A percentile compares a stretch with the other conserved stretches of the same genome.
Evolutionary conservation across 2,113 vertebrate genomes (phyloP).

Genomic region (Vulpes vulpes): DNA sequence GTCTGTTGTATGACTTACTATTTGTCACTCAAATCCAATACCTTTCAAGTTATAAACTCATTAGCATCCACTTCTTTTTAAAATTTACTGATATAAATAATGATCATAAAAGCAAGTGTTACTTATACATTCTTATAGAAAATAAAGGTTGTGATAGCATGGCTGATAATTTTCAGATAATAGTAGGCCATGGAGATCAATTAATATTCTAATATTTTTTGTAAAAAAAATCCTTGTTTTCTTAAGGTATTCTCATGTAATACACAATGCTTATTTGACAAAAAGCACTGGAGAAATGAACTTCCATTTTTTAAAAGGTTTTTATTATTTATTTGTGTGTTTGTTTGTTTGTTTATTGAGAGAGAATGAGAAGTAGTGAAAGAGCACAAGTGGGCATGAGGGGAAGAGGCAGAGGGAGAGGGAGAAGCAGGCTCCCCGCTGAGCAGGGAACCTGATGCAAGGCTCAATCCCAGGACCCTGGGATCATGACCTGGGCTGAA

Average conservation of each 20-base stretch:
- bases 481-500: too few relatives aligned
- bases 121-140: slow-evolving; percentile 54
- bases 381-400: too few relatives aligned
- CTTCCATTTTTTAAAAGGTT: neutral
- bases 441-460: too few relatives aligned
- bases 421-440: too few relatives aligned
- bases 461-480: too few relatives aligned
- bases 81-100: slow-evolving; percentile 30
- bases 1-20: neutral
- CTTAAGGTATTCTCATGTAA: slow-evolving; percentile 15
- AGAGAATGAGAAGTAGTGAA: too few relatives aligned
- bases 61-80: neutral
- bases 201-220: slow-evolving; percentile 17
- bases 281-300: slow-evolving; percentile 32
- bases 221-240: slow-evolving; percentile 28
- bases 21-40: slow-evolving; percentile 51
- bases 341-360: too few relatives aligned
- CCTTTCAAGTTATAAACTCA: slow-evolving; percentile 26
- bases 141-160: neutral
- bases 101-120: slow-evolving; percentile 19
- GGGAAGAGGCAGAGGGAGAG: too few relatives aligned
- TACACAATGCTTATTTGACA: neutral
- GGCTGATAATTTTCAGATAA: slow-evolving; percentile 35
- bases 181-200: neutral
- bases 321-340: too few relatives aligned